Base-by-base conservation (phyloP, 2,888 invertebrate species). In the Petrolisthes cinctipes region DNA sequence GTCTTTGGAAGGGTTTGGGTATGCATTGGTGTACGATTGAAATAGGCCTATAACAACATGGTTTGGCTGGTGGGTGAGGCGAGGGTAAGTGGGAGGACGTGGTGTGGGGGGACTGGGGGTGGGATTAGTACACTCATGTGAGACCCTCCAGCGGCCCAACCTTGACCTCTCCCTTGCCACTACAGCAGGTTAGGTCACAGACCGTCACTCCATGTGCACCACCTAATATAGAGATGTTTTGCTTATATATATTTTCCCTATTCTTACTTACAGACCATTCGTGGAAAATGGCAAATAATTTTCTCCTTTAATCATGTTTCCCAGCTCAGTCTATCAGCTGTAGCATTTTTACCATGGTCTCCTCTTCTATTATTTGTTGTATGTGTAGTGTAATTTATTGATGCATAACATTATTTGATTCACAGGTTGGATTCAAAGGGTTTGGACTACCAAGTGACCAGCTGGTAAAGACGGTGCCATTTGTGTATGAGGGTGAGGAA, bases 351-450 rank as follows among this genome's bases (percentile, higher is more conserved):
- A 37, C 37, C 37, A 37, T 17, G 61, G 61, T 61, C 17, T 61
- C 17, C 61, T 20, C 20, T 9, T 6, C 14, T 37, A 51, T 5
- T 51, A 37, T 14, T 37, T 6, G 11, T 20, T 4, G 23, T 76
- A 9, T 51, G 51, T 14, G 17, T 76, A 20, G 5, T 76, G 5
- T 83, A 11, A 11, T 57, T 6, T 83, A 76, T 76, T 75, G 14
- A 93, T 79, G 61, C 56, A 61, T 9, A 3, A 37, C 37, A 37
- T 37, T 37, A 37, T 37, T 37, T 37, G 37, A 37, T 37, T 68
- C 93, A 0, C 93, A 97, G 97, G 95, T 97, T 90, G 96, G 97
- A 51, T 98, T 97, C 93, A 97, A 98, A 94, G 98, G 98, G 14
- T 99, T 95, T 92, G 98, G 97, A 1, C 94, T 99, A 85, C 92